Evolutionary conservation across 2,797 vertebrate genomes (phyloP).

Genomic region (Silurus lanzhouensis): DNA sequence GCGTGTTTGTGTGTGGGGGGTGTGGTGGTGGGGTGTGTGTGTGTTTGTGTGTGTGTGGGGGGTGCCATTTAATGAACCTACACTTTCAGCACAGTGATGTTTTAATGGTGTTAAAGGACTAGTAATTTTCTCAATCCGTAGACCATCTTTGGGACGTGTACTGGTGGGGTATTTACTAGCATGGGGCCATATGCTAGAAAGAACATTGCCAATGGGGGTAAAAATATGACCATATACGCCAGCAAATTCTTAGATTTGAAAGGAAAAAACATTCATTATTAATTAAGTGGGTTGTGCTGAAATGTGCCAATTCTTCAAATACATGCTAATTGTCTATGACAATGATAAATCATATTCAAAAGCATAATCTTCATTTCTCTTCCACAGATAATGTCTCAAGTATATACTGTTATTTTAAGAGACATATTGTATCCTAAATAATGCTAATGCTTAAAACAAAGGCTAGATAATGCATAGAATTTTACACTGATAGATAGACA

Average conservation of each 20-base stretch:
- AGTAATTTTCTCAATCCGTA: conserved; percentile 54
- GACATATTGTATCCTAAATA: background rate
- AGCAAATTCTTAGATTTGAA: conserved; percentile 45
- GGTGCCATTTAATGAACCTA: conserved; percentile 51
- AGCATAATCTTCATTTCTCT: conserved; percentile 58
- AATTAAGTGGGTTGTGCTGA: conserved; percentile 65
- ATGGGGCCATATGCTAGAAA: conserved; percentile 40
- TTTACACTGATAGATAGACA: background rate
- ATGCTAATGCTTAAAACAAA: background rate
- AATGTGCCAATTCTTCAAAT: conserved; percentile 58
- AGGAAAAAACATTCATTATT: conserved; percentile 52
- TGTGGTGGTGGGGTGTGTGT: background rate
- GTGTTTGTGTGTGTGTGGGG: conserved; percentile 42
- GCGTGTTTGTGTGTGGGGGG: conserved; percentile 37
- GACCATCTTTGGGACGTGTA: conserved; percentile 41
- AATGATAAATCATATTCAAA: conserved; percentile 66
- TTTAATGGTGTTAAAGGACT: conserved; percentile 53
- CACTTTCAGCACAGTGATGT: conserved; percentile 48
- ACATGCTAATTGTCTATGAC: conserved; percentile 64
- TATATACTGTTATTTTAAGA: background rate
- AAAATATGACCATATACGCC: conserved; percentile 48
- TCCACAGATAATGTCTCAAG: conserved; percentile 30
- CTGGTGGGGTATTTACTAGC: conserved; percentile 24
- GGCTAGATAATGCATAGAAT: background rate
- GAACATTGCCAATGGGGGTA: conserved; percentile 36